A percentile compares a stretch with the other conserved stretches of the same genome.
Evolutionary conservation across 2,888 invertebrate species (phyloP).

Genomic region (Anoncus sp.): DNA sequence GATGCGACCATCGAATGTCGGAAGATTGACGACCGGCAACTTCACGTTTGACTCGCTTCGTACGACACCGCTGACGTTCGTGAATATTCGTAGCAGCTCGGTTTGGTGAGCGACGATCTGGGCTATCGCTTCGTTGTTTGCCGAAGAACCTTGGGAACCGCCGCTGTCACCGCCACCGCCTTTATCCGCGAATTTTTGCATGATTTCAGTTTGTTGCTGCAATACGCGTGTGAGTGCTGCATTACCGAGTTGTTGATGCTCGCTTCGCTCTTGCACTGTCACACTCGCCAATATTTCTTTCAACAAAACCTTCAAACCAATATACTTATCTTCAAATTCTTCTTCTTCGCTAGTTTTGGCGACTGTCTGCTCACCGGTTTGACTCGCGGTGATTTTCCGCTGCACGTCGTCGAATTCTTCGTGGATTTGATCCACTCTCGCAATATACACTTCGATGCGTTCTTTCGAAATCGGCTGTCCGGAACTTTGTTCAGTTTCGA

Average conservation of each 20-base stretch:
- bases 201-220: conserved; percentile 5
- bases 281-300: conserved; percentile 8
- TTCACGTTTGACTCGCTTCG: neutral
- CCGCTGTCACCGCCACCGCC: neutral
- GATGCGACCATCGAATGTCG: conserved; percentile 6
- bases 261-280: too few relatives aligned
- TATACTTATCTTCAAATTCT: conserved; percentile 28
- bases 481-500: too few relatives aligned
- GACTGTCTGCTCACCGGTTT: conserved; percentile 7
- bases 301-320: conserved; percentile 8
- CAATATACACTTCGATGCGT: conserved; percentile 11
- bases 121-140: neutral
- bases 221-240: neutral
- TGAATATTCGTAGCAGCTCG: conserved; percentile 4
- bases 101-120: neutral
- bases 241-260: too few relatives aligned
- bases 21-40: neutral
- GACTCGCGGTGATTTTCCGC: neutral
- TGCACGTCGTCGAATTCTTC: conserved; percentile 33
- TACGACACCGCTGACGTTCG: neutral
- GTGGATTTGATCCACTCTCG: conserved; percentile 4
- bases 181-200: neutral
- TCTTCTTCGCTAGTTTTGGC: conserved; percentile 1
- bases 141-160: too few relatives aligned
- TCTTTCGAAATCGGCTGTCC: neutral